phyloP scores from a whole-genome alignment of 2,113 vertebrate species.

The Platycercus adscitus region DNA sequence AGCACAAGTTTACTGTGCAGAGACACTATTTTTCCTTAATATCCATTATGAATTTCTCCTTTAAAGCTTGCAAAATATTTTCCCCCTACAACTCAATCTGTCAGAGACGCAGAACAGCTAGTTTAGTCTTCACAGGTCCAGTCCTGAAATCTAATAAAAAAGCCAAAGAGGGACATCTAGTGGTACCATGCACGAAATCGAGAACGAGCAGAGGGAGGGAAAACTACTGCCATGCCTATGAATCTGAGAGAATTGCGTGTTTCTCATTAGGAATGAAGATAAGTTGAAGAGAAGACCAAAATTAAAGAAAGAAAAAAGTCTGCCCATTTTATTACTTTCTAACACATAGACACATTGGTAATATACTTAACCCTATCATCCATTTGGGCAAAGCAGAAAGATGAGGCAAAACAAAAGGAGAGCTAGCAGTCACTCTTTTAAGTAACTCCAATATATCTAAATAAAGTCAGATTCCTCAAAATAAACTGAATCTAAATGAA shows the following conservation, averaged over 20 bases:
- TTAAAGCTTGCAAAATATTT: constrained; percentile 22
- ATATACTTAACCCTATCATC: background rate
- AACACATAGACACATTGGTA: background rate
- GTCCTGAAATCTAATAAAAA: constrained; percentile 59
- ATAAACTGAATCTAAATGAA: background rate
- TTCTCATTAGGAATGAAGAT: background rate
- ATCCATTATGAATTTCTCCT: background rate
- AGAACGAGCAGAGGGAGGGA: background rate
- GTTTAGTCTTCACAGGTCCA: background rate
- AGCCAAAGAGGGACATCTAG: constrained; percentile 83
- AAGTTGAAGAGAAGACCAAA: background rate
- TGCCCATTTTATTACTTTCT: background rate
- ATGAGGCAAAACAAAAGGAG: background rate
- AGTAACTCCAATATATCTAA: background rate
- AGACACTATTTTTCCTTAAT: background rate
- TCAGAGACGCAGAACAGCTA: background rate
- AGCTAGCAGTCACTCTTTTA: background rate
- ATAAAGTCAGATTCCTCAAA: background rate
- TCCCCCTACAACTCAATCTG: background rate
- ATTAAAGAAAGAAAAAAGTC: background rate
- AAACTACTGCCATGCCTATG: background rate
- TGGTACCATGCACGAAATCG: constrained; percentile 47
- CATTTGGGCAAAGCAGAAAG: background rate
- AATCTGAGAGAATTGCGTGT: background rate
- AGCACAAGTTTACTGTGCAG: background rate